phyloP scores from a whole-genome alignment of 1,140 invertebrate species.

The Drosophila sulfurigaster region DNA sequence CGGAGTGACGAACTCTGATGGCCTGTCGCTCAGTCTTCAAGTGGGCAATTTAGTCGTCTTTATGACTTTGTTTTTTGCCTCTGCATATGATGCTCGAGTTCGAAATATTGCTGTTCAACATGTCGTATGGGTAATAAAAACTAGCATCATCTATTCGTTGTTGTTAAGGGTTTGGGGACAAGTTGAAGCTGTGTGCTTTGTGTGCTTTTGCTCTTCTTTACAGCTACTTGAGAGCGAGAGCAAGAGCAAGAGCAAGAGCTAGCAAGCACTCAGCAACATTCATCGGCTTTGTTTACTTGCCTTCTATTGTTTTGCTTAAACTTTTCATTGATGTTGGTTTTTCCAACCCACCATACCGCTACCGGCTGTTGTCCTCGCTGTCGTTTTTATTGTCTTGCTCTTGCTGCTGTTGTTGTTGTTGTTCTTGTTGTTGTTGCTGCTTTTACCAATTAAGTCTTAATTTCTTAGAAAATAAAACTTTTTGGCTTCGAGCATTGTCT shows the following conservation, averaged over 20 bases:
- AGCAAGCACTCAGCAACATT: conserved; percentile 70
- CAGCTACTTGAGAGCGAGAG: conserved; percentile 60
- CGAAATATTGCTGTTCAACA: conserved; percentile 67
- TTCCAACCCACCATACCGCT: conserved; percentile 36
- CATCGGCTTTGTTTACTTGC: conserved; percentile 79
- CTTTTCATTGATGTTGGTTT: conserved; percentile 82
- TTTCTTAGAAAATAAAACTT: conserved; percentile 84
- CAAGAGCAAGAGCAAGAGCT: conserved; percentile 53
- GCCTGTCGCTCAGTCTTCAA: background rate
- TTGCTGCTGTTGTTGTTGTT: conserved; percentile 55
- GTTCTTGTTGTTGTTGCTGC: conserved; percentile 61
- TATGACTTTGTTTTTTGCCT: conserved; percentile 23
- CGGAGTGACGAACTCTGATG: background rate
- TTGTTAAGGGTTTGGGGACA: conserved; percentile 1
- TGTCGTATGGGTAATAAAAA: conserved; percentile 73
- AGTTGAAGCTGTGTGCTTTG: background rate
- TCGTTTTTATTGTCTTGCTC: conserved; percentile 55
- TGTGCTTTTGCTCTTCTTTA: conserved; percentile 27
- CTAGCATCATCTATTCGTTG: conserved; percentile 5
- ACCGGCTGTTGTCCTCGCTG: conserved; percentile 51
- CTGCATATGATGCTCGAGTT: conserved; percentile 24
- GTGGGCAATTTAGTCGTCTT: conserved; percentile 14
- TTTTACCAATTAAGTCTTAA: conserved; percentile 84
- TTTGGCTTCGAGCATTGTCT: conserved; percentile 75
- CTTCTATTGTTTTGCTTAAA: conserved; percentile 79